Evolutionary conservation across 2,797 vertebrate species (phyloP), one percentile per base, ranked within the genome.

Genomic region (Tadarida brasiliensis): DNA sequence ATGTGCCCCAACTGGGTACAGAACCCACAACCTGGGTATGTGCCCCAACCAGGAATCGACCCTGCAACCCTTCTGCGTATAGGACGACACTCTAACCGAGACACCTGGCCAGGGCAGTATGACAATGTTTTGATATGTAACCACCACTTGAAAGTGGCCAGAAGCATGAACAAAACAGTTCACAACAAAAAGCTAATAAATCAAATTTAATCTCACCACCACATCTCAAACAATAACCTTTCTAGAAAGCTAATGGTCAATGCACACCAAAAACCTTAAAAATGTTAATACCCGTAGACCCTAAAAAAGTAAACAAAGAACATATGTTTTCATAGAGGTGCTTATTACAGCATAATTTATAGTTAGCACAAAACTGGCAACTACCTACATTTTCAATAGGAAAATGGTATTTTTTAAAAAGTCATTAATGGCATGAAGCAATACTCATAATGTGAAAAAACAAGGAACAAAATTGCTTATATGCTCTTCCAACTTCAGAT

Each of bases 221-320:
- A 57, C 28, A 61, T 33, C 30, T 82, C 20, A 71, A 82, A 33
- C 56, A 67, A 73, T 35, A 51, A 22, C 3, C 20, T 28, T 82
- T 95, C 81, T 92, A 67, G 90, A 94, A 83, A 68, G 49, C 33
- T 57, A 80, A 51, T 30, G 47, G 28, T 33, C 54, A 71, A 54
- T 3, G 59, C 22, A 77, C 3, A 68, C 33, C 3, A 73, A 93
- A 7, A 51, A 59, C 24, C 11, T 61, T 20, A 51, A 81, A 92
- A 89, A 68, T 26, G 19, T 30, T 44, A 65, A 71, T 57, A 57
- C 4, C 1, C 22, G 56, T 33, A 44, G 33, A 54, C 12, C 26
- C 11, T 54, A 61, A 61, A 91, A 86, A 54, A 49, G 22, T 51
- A 33, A 82, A 4, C 3, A 11, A 77, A 88, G 39, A 71, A 35